phyloP scores from a whole-genome alignment of 2,888 invertebrate genomes.

The Venusia cambrica region DNA sequence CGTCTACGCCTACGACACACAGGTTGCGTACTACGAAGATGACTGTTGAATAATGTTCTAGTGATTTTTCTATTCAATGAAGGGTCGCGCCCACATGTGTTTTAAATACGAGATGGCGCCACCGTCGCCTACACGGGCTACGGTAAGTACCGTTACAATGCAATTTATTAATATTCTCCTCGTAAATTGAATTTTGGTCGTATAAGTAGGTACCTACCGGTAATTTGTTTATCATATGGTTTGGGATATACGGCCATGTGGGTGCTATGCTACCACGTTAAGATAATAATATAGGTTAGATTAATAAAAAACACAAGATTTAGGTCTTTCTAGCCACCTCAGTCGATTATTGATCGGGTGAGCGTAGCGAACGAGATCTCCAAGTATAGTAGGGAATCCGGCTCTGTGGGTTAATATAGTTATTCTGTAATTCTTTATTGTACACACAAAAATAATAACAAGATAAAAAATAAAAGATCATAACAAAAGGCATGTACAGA shows the following conservation, averaged over 20 bases:
- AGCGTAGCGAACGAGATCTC: too few species aligned
- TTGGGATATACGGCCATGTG: constrained; percentile 10
- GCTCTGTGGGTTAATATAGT: too few species aligned
- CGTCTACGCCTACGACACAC: constrained; percentile 10
- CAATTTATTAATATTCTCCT: constrained; percentile 20
- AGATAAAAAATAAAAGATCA: too few species aligned
- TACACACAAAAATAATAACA: too few species aligned
- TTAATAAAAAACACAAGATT: constrained; percentile 2
- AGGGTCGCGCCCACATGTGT: constrained; percentile 45
- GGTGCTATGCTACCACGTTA: constrained; percentile 18
- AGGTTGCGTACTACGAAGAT: constrained; percentile 1
- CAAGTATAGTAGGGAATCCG: too few species aligned
- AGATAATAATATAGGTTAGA: constrained; percentile 10
- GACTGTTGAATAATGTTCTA: constrained; percentile 10
- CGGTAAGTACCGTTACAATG: constrained; percentile 24
- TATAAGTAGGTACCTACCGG: too few species aligned
- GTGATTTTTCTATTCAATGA: constrained; percentile 15
- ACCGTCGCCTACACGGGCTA: constrained; percentile 41
- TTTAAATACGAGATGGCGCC: constrained; percentile 40
- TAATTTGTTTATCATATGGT: constrained; percentile 17
- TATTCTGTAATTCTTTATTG: too few species aligned
- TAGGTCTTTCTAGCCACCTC: too few species aligned
- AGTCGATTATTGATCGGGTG: too few species aligned
- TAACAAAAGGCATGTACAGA: too few species aligned
- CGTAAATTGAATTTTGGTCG: constrained; percentile 21